Base-by-base conservation (phyloP, 2,797 vertebrate genomes). In the Lepus oiostolus region DNA sequence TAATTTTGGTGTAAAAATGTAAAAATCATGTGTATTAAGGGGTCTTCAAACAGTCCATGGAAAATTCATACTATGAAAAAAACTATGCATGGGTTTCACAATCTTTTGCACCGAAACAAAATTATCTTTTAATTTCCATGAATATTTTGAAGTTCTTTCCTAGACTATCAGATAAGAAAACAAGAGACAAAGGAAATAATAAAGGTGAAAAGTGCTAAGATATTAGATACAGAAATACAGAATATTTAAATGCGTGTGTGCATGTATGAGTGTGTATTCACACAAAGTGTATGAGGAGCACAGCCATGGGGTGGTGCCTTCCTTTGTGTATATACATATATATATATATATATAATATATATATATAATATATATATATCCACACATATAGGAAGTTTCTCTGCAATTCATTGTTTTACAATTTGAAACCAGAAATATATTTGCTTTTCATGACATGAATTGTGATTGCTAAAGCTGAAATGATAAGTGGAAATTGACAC, bases 171-270 rank as follows among this genome's bases (percentile, higher is more conserved):
- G 30, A 62, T 50, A 42, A 74, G 22, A 68, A 80, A 88, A 28
- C 3, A 47, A 11, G 7, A 1, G 22, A 71, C 10, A 84, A 54
- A 60, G 21, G 11, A 91, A 88, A 75, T 74, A 32, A 85, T 63
- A 47, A 70, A 60, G 72, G 79, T 62, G 71, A 84, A 95, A 90
- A 42, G 86, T 47, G 32, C 65, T 58, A 85, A 75, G 19, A 67
- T 58, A 5, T 63, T 68, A 62, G 11, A 22, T 71, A 80, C 17
- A 84, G 28, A 74, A 84, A 68, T 90, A 65, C 3, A 22, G 6
- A 35, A 70, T 11, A 63, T 80, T 54, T 88, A 9, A 2, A 10
- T 26, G 2, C 65, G 21, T 75, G 24, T n/a, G 1, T 85, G 38
- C 42, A 21, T 75, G 22, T 28, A 1, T 21, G n/a, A 60, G 16